Evolutionary conservation across 2,888 invertebrate species (phyloP).

Genomic region (Ormyrus thymus): DNA sequence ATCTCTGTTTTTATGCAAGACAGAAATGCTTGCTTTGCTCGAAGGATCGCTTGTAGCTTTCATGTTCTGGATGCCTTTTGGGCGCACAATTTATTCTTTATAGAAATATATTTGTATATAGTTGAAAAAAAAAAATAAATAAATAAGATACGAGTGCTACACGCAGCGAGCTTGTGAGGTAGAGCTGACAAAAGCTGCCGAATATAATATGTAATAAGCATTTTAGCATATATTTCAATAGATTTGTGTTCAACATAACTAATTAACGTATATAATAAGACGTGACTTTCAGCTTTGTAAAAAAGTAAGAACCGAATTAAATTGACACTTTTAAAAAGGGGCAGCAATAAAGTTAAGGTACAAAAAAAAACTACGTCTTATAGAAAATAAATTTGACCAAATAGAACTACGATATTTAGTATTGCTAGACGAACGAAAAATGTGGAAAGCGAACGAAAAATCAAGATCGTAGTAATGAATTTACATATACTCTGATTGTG

Average conservation of each 20-base stretch:
- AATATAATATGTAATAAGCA: conserved; percentile 59
- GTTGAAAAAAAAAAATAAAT: conserved; percentile 37
- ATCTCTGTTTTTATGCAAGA: conserved; percentile 27
- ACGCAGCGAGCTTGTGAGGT: conserved; percentile 71
- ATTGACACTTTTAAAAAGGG: background rate
- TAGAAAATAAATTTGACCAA: conserved; percentile 9
- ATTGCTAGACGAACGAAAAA: conserved; percentile 49
- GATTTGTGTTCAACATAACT: conserved; percentile 52
- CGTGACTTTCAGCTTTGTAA: background rate
- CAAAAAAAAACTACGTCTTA: conserved; percentile 8
- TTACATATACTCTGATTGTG: background rate
- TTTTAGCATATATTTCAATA: conserved; percentile 55
- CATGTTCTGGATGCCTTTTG: conserved; percentile 22
- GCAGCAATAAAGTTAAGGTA: background rate
- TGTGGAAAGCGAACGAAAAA: background rate
- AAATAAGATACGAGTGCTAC: conserved; percentile 65
- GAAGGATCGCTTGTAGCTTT: conserved; percentile 56
- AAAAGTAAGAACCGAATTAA: background rate
- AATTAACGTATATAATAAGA: conserved; percentile 51
- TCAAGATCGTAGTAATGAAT: background rate
- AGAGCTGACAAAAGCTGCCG: conserved; percentile 72
- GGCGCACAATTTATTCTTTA: conserved; percentile 21
- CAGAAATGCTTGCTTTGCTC: conserved; percentile 45
- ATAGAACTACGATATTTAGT: conserved; percentile 23
- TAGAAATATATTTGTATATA: conserved; percentile 1